These are phyloP conservation scores for Mycteria americana DNA, from an alignment of 2,797 vertebrate genomes.

Conservation along the genomic window DNA sequence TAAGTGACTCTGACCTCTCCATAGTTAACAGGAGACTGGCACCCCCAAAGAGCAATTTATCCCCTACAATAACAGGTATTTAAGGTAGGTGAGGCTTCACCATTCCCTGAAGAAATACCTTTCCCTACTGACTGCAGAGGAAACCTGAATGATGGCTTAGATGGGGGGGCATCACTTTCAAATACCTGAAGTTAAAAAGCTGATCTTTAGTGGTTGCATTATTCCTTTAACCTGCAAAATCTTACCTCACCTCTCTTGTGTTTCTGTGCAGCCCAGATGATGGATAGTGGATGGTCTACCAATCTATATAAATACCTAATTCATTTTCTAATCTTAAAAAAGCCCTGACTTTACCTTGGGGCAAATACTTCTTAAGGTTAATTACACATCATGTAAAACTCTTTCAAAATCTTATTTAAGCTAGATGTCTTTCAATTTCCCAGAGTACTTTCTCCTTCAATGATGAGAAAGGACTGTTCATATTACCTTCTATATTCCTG, in stretches of 20 bases:
- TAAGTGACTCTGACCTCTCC: neutral
- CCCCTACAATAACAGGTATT: neutral
- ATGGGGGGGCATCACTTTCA: neutral
- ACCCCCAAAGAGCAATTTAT: neutral
- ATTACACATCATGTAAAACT: constrained; percentile 52
- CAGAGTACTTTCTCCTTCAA: neutral
- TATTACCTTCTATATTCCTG: neutral
- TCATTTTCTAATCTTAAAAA: constrained; percentile 55
- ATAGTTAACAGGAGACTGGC: neutral
- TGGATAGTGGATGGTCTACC: constrained; percentile 4
- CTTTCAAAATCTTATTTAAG: constrained; percentile 54
- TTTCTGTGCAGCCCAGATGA: constrained; percentile 12
- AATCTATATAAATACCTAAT: constrained; percentile 31
- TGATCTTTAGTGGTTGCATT: neutral
- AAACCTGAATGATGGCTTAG: neutral
- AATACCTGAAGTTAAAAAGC: neutral
- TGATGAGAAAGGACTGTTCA: neutral
- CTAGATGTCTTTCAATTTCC: constrained; percentile 41
- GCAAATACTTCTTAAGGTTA: constrained; percentile 64
- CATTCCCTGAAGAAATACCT: neutral
- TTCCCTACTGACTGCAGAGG: neutral
- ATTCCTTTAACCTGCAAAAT: neutral
- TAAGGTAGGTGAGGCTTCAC: neutral
- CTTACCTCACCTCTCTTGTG: neutral
- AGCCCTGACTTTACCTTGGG: constrained; percentile 34